These are phyloP conservation scores for Lytechinus pictus DNA, from an alignment of 35 echinoderm and acorn worm genomes.

Conservation along the genomic window DNA sequence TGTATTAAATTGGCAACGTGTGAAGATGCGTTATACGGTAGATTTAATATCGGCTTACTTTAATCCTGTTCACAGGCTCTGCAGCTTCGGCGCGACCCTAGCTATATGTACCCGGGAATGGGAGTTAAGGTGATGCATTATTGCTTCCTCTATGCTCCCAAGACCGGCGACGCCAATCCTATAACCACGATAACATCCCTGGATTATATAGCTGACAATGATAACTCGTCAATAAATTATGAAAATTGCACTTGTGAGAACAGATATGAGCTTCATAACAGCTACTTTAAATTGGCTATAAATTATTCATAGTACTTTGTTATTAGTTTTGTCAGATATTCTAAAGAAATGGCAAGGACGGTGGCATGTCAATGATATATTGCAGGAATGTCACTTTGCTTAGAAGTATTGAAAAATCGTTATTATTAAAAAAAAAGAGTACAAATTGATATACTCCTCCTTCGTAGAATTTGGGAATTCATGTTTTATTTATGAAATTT, in stretches of 20 bases:
- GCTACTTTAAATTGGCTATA: too few species aligned
- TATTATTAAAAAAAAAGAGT: too few species aligned
- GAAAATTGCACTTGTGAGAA: background rate
- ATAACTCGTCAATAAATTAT: background rate
- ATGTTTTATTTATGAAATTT: too few species aligned
- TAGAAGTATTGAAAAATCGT: too few species aligned
- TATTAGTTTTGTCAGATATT: too few species aligned
- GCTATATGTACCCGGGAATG: background rate
- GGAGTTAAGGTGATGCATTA: background rate
- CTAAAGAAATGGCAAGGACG: too few species aligned
- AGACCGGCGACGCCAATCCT: background rate
- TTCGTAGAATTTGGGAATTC: too few species aligned
- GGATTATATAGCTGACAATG: background rate
- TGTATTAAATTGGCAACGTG: background rate
- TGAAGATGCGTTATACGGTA: background rate
- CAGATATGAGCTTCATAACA: too few species aligned
- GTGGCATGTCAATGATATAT: too few species aligned
- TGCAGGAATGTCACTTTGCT: too few species aligned
- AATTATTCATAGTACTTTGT: too few species aligned
- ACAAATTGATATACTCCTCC: too few species aligned
- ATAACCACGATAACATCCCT: background rate
- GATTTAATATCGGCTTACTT: conserved; percentile 19
- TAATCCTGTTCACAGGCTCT: background rate
- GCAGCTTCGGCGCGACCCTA: background rate
- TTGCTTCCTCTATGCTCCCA: background rate